A percentile compares a stretch with the other conserved stretches of the same genome.
phyloP scores from a whole-genome alignment of 2,797 vertebrate species.

The Pempheris klunzingeri region DNA sequence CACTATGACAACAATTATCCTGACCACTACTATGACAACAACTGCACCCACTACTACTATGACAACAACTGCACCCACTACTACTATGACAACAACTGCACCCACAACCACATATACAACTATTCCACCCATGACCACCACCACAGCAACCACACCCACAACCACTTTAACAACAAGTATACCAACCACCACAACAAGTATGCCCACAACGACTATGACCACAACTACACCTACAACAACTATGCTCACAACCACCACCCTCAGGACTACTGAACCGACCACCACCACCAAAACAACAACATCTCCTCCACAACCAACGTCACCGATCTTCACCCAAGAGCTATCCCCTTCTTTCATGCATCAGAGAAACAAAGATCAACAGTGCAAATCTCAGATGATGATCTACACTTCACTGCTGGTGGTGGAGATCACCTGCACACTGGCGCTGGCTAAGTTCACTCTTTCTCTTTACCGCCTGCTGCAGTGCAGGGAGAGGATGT shows the following conservation, averaged over 20 bases:
- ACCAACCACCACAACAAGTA: neutral
- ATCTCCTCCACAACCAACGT: constrained; percentile 42
- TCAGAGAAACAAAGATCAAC: constrained; percentile 26
- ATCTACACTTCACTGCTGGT: constrained; percentile 72
- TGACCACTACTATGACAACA: constrained; percentile 22
- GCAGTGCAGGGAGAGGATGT: constrained; percentile 58
- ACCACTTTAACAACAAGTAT: neutral
- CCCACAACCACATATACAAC: constrained; percentile 2
- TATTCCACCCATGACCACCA: neutral
- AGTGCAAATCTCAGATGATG: constrained; percentile 72
- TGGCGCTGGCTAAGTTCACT: constrained; percentile 74
- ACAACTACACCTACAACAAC: constrained; percentile 17
- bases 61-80: constrained; percentile 9
- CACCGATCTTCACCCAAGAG: constrained; percentile 34
- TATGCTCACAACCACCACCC: constrained; percentile 18
- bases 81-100: neutral
- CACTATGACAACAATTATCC: neutral
- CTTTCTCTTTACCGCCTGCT: constrained; percentile 75
- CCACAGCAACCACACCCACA: neutral
- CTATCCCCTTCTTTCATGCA: neutral
- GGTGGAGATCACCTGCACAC: constrained; percentile 74
- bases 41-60: constrained; percentile 12
- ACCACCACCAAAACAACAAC: constrained; percentile 22
- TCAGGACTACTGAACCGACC: constrained; percentile 30
- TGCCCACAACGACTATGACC: neutral